A percentile compares a stretch with the other conserved stretches of the same genome.
These are phyloP conservation scores for Spisula subtruncata DNA, from an alignment of 2,888 invertebrate species.

Conservation along the genomic window DNA sequence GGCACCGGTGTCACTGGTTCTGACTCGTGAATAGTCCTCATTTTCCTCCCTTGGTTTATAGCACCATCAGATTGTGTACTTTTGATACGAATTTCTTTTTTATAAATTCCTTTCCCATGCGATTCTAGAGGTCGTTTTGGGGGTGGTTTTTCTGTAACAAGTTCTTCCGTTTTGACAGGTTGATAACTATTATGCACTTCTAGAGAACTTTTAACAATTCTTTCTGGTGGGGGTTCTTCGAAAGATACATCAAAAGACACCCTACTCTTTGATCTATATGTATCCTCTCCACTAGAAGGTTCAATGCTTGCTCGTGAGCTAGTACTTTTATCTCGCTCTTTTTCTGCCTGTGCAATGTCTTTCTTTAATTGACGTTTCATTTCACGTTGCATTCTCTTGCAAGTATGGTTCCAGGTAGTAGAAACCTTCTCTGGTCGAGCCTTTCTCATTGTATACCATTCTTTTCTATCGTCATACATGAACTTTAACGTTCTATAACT, in stretches of 20 bases:
- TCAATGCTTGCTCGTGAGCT: constrained; percentile 48
- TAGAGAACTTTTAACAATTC: neutral
- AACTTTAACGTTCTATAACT: constrained; percentile 81
- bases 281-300: constrained; percentile 50
- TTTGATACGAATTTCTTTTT: constrained; percentile 58
- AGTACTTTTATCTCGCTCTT: constrained; percentile 45
- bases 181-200: neutral
- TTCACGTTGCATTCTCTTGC: constrained; percentile 77
- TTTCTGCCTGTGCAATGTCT: constrained; percentile 68
- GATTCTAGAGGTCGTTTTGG: constrained; percentile 23
- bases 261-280: constrained; percentile 24
- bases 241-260: constrained; percentile 22
- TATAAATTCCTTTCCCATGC: constrained; percentile 40
- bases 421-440: constrained; percentile 73
- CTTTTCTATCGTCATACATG: constrained; percentile 73
- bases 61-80: constrained; percentile 71
- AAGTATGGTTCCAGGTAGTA: constrained; percentile 75
- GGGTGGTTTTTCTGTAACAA: neutral
- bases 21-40: constrained; percentile 64
- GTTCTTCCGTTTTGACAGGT: neutral
- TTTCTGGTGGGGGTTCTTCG: neutral
- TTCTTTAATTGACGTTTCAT: constrained; percentile 77
- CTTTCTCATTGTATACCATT: constrained; percentile 76
- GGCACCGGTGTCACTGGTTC: constrained; percentile 63
- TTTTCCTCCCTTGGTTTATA: constrained; percentile 57